Evolutionary conservation across 2,113 vertebrate genomes (phyloP).

Genomic region (Larimichthys crocea): DNA sequence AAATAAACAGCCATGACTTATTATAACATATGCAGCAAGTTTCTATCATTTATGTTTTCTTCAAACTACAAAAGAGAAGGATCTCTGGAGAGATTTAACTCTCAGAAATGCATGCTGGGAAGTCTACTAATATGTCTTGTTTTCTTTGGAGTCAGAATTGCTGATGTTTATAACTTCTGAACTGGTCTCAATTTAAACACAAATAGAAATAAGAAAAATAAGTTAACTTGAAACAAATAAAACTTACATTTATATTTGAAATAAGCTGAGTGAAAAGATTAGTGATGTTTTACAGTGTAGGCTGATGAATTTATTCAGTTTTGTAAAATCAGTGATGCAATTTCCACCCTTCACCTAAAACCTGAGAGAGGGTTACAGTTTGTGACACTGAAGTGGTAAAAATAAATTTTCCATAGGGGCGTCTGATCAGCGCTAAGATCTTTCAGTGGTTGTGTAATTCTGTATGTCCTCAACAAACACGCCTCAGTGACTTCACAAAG

Average conservation of each 20-base stretch:
- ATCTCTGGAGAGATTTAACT: neutral
- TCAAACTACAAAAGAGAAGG: neutral
- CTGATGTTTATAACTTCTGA: neutral
- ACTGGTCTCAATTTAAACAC: neutral
- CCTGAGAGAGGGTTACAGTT: conserved; percentile 40
- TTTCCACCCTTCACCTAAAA: conserved; percentile 9
- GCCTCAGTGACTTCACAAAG: conserved; percentile 30
- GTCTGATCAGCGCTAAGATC: conserved; percentile 56
- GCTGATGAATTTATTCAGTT: neutral
- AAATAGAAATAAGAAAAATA: neutral
- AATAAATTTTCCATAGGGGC: conserved; percentile 57
- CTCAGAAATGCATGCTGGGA: neutral
- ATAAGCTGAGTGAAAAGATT: neutral
- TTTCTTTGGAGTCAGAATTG: neutral
- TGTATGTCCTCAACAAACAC: conserved; percentile 15
- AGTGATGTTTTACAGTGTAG: neutral
- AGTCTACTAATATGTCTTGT: neutral
- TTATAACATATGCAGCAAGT: neutral
- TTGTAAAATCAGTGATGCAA: neutral
- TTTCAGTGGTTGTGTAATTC: conserved; percentile 67
- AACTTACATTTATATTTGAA: neutral
- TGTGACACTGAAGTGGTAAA: conserved; percentile 15
- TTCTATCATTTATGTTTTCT: neutral
- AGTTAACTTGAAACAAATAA: neutral
- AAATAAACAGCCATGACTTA: neutral